A percentile compares a stretch with the other conserved stretches of the same genome.
Conservation (phyloP, 2,113 vertebrate species). For the Benitochromis conjunctus region DNA sequence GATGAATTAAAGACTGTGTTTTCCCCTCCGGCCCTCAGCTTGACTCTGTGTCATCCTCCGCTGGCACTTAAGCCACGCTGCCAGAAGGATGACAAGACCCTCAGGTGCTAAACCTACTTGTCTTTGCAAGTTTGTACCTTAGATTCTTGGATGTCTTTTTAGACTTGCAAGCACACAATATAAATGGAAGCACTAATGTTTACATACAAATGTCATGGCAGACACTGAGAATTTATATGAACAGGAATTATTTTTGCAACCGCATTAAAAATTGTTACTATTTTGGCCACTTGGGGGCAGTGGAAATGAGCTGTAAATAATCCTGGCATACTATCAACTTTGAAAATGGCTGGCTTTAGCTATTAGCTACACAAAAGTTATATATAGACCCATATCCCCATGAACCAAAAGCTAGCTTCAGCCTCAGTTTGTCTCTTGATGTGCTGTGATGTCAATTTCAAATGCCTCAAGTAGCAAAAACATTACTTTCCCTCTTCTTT, state of each 20-base stretch:
- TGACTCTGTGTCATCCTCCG: not conserved
- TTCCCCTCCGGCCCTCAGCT: constrained; percentile 6
- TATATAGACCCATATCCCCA: not conserved
- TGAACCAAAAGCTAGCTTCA: not conserved
- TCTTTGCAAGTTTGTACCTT: not conserved
- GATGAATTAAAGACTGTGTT: constrained; percentile 14
- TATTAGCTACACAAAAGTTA: not conserved
- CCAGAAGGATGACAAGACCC: constrained; percentile 11
- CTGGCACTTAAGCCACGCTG: not conserved
- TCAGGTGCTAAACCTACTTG: not conserved
- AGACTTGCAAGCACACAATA: not conserved
- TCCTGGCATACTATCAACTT: not conserved
- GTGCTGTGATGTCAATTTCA: not conserved
- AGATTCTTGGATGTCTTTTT: not conserved
- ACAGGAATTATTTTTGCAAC: not conserved
- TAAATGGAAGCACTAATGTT: not conserved
- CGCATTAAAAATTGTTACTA: not conserved
- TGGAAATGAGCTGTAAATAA: not conserved
- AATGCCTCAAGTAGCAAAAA: not conserved
- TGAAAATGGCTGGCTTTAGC: not conserved
- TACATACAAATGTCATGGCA: not conserved
- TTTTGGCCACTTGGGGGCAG: not conserved
- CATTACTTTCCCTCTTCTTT: not conserved
- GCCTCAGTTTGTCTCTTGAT: not conserved
- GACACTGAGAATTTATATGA: not conserved